phyloP scores from a whole-genome alignment of 2,888 invertebrate genomes.

The Pristionchus exspectatus region DNA sequence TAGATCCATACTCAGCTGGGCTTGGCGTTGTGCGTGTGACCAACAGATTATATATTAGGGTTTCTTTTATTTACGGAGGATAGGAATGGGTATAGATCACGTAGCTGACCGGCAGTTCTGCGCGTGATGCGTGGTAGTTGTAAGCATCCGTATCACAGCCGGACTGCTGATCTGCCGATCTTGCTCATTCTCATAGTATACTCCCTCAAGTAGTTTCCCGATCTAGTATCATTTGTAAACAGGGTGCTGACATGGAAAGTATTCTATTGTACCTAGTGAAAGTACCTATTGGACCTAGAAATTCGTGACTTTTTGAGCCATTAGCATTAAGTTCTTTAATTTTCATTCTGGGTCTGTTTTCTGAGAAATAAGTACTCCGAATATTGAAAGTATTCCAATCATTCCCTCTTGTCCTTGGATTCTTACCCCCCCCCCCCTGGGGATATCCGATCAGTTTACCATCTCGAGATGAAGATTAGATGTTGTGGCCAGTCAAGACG shows the following conservation, averaged over 20 bases:
- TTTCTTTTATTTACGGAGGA: background rate
- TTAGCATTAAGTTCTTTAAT: too few species aligned
- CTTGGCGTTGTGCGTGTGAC: conserved; percentile 36
- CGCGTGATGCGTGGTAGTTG: conserved; percentile 12
- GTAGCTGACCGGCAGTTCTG: conserved; percentile 47
- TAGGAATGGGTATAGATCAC: background rate
- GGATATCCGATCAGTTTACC: background rate
- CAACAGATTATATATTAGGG: background rate
- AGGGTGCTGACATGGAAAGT: too few species aligned
- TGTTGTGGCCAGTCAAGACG: background rate
- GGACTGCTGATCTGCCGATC: conserved; percentile 46
- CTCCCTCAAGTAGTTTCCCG: background rate
- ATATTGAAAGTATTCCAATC: background rate
- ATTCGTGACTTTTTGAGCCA: too few species aligned
- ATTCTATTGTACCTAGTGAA: too few species aligned
- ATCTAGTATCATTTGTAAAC: too few species aligned
- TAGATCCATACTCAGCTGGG: conserved; percentile 54
- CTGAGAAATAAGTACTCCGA: too few species aligned
- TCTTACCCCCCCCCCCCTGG: background rate
- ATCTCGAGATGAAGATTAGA: background rate
- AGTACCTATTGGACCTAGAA: too few species aligned
- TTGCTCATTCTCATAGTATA: background rate
- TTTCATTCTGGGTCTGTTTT: too few species aligned
- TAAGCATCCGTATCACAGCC: conserved; percentile 43
- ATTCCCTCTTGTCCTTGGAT: background rate